Evolutionary conservation across 2,113 vertebrate species (phyloP).

Genomic region (Manacus vitellinus): DNA sequence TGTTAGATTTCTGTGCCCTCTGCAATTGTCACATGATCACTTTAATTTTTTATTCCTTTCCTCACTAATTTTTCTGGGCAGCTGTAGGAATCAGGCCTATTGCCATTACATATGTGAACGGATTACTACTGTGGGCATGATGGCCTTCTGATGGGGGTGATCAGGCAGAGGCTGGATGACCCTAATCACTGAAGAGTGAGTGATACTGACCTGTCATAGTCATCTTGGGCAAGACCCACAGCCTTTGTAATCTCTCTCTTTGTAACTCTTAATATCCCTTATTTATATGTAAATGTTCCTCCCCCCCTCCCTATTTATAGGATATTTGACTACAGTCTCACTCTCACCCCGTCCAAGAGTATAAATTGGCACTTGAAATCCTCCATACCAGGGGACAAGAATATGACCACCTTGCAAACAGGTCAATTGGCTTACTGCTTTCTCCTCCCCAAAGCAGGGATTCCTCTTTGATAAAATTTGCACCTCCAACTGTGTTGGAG

Average conservation of each 20-base stretch:
- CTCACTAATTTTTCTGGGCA: neutral
- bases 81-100: neutral
- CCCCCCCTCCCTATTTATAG: neutral
- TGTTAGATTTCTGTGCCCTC: neutral
- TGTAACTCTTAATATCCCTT: neutral
- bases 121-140: rapidly evolving
- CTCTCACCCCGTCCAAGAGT: neutral
- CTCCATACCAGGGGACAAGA: neutral
- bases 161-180: neutral
- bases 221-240: neutral
- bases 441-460: neutral
- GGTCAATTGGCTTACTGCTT: neutral
- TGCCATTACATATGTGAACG: neutral
- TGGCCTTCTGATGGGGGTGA: neutral
- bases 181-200: neutral
- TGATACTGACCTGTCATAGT: neutral
- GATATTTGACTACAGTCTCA: neutral
- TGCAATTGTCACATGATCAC: neutral
- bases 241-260: neutral
- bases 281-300: neutral
- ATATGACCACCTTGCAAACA: neutral
- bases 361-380: neutral
- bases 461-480: neutral
- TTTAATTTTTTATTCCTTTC: neutral
- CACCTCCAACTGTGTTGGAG: neutral